A percentile compares a stretch with the other conserved stretches of the same genome.
These are phyloP conservation scores for Epinephelus lanceolatus DNA, from an alignment of 2,113 vertebrate species.

Conservation along the genomic window DNA sequence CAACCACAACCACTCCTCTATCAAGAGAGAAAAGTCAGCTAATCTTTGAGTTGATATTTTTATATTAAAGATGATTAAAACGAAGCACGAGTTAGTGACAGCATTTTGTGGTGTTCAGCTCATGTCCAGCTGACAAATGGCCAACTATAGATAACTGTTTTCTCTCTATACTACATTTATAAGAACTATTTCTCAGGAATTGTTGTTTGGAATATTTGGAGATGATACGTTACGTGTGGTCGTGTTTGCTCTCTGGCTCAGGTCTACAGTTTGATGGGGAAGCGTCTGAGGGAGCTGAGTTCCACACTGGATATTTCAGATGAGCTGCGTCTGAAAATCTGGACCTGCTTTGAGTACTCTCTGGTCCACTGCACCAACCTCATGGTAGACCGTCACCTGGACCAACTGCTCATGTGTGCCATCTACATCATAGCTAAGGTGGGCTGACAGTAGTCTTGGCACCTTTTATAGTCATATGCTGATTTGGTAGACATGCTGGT, in stretches of 20 bases:
- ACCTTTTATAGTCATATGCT: no score
- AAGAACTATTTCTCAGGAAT: not conserved
- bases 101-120: not conserved
- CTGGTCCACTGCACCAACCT: conserved; percentile 89
- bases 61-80: not conserved
- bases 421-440: conserved; percentile 58
- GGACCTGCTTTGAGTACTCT: conserved; percentile 94
- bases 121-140: not conserved
- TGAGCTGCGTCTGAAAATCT: conserved; percentile 91
- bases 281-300: conserved; percentile 89
- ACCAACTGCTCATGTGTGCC: conserved; percentile 89
- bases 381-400: conserved; percentile 89
- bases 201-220: not conserved
- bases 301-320: conserved; percentile 87
- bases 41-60: not conserved
- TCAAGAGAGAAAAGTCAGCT: not conserved
- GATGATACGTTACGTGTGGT: not conserved
- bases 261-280: conserved; percentile 92
- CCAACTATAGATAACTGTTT: not conserved
- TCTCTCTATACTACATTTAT: not conserved
- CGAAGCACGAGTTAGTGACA: not conserved
- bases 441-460: not conserved
- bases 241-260: conserved; percentile 59
- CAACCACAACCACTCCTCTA: not conserved
- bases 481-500: not conserved